Percentiles rank a stretch among this genome's conserved stretches.
Evolutionary conservation across 2,113 vertebrate genomes (phyloP).

Genomic region (Acinonyx jubatus): DNA sequence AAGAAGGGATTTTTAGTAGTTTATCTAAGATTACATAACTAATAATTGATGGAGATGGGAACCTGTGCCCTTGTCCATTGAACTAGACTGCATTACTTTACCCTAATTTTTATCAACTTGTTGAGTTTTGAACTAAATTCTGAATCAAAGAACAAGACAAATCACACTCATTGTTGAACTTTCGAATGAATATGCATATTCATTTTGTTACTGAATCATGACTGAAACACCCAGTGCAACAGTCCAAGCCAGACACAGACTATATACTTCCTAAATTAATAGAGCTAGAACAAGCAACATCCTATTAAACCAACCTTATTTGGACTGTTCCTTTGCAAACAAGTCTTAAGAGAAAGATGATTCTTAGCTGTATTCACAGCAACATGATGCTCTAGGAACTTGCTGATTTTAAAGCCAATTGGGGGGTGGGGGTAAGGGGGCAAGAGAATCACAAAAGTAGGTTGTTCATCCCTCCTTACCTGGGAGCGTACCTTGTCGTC

Average conservation of each 20-base stretch:
- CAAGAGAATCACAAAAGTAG: neutral
- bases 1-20: neutral
- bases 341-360: neutral
- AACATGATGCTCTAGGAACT: neutral
- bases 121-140: neutral
- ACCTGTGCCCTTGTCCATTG: accelerated
- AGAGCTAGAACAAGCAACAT: neutral
- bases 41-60: neutral
- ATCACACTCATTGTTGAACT: neutral
- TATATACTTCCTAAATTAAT: neutral
- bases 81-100: neutral
- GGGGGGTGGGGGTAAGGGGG: too few relatives aligned
- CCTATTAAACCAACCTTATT: neutral
- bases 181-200: neutral
- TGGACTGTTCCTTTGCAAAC: neutral
- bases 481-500: accelerated
- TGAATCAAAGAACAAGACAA: neutral
- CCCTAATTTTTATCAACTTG: neutral
- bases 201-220: neutral
- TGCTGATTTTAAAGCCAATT: neutral
- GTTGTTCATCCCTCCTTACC: neutral
- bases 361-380: neutral
- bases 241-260: neutral
- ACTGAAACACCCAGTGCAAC: neutral
- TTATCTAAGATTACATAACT: neutral